Evolutionary conservation across 2,888 invertebrate species (phyloP), one percentile per base, ranked within the genome.

Genomic region (Synergus gifuensis): DNA sequence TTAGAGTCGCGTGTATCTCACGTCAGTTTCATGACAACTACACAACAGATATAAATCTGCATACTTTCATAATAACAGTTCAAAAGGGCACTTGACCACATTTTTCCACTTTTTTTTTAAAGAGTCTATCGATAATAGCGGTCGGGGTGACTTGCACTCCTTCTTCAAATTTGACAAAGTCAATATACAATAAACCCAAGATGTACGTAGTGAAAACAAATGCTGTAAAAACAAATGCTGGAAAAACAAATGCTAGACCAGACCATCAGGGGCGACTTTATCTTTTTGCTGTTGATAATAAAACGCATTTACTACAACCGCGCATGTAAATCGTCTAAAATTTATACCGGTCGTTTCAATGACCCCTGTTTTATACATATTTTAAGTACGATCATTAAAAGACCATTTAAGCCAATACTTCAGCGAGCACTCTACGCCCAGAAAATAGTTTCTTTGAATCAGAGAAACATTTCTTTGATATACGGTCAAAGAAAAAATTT

Each of bases 91-190:
- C 64, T 40, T 64, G 9, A 40, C n/a, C 14, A 62, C 62, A 62
- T 62, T 64, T 64, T 64, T 64, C 64, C 64, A 64, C 64, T 64
- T 64, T 64, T 8, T 8, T n/a, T n/a, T 9, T 9, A 64, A 64
- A 64, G 14, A 64, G 64, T 3, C 40, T 64, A 62, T 28, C 7
- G 22, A 22, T 12, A n/a, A 64, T 14, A 42, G n/a, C n/a, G 16
- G 64, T 40, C n/a, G 5, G 36, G 5, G 36, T 4, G 36, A 36
- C 36, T 36, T 36, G 2, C 5, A 36, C 36, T 36, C 36, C 36
- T 36, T 36, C 36, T 36, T 5, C 36, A 36, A 36, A 36, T 36
- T 36, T 4, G 5, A 36, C 36, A 36, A 7, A 7, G 36, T 36
- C 36, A 36, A 36, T 36, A 36, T 36, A 36, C 36, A 36, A 36